Evolutionary conservation across 2,888 invertebrate species (phyloP), one percentile per base, ranked within the genome.

Genomic region (Chymomyza amoena): DNA sequence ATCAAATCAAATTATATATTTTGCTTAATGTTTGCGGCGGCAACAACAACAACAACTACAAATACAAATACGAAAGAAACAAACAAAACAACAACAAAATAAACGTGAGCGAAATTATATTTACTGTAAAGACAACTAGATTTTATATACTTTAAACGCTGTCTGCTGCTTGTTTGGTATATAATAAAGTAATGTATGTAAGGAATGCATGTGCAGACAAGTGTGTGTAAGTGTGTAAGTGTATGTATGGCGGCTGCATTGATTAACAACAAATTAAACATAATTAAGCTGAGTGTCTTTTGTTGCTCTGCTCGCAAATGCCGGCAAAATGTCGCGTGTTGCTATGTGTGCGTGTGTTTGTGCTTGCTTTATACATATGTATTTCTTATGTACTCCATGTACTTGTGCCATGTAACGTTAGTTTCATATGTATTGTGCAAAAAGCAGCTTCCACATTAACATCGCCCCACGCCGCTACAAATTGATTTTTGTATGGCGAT

Each of bases 281-380:
- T 83, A 83, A 78, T 83, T 86, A 77, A 87, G 70, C 57, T 50
- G 36, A 9, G n/a, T 9, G 36, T 36, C 36, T 6, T 6, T 9
- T 6, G 36, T 7, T 9, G 16, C 56, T 56, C 56, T 56, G 1
- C 18, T 18, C 56, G 25, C 56, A 36, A 36, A 36, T 9, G 36
- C 85, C 82, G 82, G 85, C 85, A 70, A 82, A 80, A 80, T 78
- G 80, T 81, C 81, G 83, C 82, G 83, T 82, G 81, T 82, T 81
- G 80, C 78, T 59, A 28, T 72, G 72, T 72, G 32, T 73, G 60
- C 64, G 65, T 68, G 63, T 64, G 66, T 67, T 66, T 15, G 69
- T 64, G 74, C 69, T 81, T 73, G 25, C 25, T 3, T 25, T 25
- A 4, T 25, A 4, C 25, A 25, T 25, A 25, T 25, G 25, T 25